Evolutionary conservation across 2,113 vertebrate genomes (phyloP).

Genomic region (Hypocryptadius cinnamomeus): DNA sequence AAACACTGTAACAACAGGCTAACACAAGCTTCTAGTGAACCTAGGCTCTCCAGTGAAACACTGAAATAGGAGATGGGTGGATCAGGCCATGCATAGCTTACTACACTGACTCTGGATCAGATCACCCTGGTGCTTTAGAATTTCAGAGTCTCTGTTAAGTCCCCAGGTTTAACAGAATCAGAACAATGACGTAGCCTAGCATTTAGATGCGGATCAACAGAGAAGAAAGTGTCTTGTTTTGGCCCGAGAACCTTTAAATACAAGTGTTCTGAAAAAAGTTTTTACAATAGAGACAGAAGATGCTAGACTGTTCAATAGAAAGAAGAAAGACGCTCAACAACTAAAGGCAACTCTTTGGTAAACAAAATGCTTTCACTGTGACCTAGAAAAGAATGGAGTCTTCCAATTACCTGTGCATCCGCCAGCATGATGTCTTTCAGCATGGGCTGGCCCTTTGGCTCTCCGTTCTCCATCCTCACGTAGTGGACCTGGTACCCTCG

Average conservation of each 20-base stretch:
- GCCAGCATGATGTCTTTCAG: conserved; percentile 97
- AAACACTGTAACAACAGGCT: neutral
- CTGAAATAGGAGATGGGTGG: neutral
- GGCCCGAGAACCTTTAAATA: neutral
- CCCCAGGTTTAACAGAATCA: neutral
- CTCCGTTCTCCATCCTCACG: conserved; percentile 95
- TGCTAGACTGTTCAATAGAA: neutral
- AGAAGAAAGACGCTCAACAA: neutral
- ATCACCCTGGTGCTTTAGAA: neutral
- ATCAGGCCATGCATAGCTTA: neutral
- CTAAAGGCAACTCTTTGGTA: neutral
- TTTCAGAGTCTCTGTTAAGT: neutral
- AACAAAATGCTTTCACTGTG: neutral
- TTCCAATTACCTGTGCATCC: conserved; percentile 88
- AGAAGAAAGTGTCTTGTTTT: neutral
- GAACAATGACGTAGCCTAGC: neutral
- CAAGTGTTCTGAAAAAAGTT: neutral
- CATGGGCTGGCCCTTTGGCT: conserved; percentile 91
- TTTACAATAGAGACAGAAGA: neutral
- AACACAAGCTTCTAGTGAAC: neutral
- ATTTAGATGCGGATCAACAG: neutral
- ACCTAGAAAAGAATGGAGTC: neutral
- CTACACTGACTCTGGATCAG: neutral
- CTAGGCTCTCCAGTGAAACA: neutral
- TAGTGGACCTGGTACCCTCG: conserved; percentile 99